Percentiles rank a stretch among this genome's conserved stretches.
Evolutionary conservation across 1,140 invertebrate genomes (phyloP).

Genomic region (Latrodectus geometricus): DNA sequence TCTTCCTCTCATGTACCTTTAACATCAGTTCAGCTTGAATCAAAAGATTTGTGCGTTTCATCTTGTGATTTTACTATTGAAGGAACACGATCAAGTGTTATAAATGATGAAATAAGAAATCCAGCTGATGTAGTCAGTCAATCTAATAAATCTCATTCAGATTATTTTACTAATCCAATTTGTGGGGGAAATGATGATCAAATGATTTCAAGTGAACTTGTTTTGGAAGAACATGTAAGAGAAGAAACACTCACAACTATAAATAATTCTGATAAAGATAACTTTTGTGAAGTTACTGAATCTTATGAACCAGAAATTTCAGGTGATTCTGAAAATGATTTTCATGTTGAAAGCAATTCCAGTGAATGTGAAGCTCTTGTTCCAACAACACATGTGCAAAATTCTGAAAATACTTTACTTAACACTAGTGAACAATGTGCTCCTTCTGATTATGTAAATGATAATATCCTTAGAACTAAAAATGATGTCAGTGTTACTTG

Average conservation of each 20-base stretch:
- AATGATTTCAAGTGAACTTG: background rate
- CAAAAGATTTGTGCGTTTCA: constrained; percentile 29
- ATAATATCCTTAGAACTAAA: background rate
- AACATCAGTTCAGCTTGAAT: background rate
- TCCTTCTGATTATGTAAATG: background rate
- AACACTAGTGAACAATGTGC: background rate
- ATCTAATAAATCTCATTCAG: background rate
- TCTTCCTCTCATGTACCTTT: background rate
- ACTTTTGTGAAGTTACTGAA: constrained; percentile 35
- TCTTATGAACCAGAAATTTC: constrained; percentile 11
- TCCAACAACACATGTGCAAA: background rate
- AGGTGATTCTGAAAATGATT: constrained; percentile 15
- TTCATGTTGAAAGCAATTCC: background rate
- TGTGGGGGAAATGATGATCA: too few relatives aligned
- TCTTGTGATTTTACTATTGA: constrained; percentile 10
- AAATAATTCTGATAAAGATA: background rate
- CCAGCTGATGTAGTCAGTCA: background rate
- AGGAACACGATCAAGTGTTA: background rate
- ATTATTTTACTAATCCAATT: too few relatives aligned
- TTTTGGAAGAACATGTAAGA: background rate
- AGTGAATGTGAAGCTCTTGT: constrained; percentile 26
- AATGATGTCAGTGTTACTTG: background rate
- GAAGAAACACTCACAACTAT: background rate
- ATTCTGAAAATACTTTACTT: background rate
- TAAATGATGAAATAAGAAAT: background rate